Base-by-base conservation (phyloP, 1,140 invertebrate species). In the Riptortus pedestris region DNA sequence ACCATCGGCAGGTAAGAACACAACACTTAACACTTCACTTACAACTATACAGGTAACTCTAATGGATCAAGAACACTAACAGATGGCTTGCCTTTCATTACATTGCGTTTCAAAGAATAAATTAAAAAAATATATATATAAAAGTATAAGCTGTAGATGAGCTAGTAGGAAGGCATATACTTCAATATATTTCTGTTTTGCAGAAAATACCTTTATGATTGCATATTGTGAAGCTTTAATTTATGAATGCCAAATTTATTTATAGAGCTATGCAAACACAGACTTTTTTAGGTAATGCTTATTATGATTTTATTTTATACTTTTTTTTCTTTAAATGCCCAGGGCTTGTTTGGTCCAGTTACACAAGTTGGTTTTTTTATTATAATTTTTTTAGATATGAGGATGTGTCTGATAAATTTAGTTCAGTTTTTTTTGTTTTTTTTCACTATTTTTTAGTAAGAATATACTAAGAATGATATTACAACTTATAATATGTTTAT, bases 1-100 rank as follows among this genome's bases (percentile, higher is more conserved):
- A 78, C 69, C 77, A 78, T 66, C 77, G 77, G 70, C 77, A 79
- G 78, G 78, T 79, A 76, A 79, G 77, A 77, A 68, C 69, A 71
- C 66, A 24, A 55, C 51, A 55, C 51, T 55, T 55, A 55, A 55
- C 51, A 55, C 51, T 55, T 55, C 51, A 55, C 51, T 55, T 55
- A 55, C 51, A 55, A 55, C 51, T 55, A 55, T 24, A 55, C 51
- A 55, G 51, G 51, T 55, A 55, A 55, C 51, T 26, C 51, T 55
- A 55, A 55, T 55, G 51, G 51, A 24, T 55, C 51, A 55, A 55
- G 26, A 55, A 55, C 51, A 55, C 51, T 55, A 55, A 55, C 51
- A 20, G 26, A 55, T 55, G 51, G 51, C 51, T 55, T 55, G 51
- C 51, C 51, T 55, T 55, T 55, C 51, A 55, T 55, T 55, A 24